Base-by-base conservation (phyloP, 2,113 vertebrate genomes). In the Todiramphus saurophagus region DNA sequence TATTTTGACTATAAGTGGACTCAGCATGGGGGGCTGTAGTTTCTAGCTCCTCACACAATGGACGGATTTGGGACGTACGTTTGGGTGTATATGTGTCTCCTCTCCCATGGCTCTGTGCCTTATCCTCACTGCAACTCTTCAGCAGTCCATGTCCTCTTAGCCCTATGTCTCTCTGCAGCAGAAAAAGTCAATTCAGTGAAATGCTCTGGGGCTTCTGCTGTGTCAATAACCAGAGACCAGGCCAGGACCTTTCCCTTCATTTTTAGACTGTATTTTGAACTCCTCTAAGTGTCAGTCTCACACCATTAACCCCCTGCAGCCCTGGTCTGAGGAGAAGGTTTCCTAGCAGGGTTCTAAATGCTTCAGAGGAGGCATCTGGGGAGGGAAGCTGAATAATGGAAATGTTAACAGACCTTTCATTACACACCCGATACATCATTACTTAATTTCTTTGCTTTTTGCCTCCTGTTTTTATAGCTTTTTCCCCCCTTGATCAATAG, bases 351-450 rank as follows among this genome's bases (percentile, higher is more conserved):
- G 39, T 15, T 90, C 30, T 64, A 92, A 89, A 89, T 67, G 11
- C 70, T 74, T 74, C 63, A 83, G 76, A 92, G 69, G 33, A 77
- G 69, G 60, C 59, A 74, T 59, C 44, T 63, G 50, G 28, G 56
- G 82, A 90, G 48, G 72, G 39, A 92, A 86, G 53, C 20, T 87
- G 86, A 90, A 82, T 91, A 95, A 96, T 81, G 78, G 86, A 78
- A 83, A 90, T 64, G 80, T 92, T 95, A 92, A 87, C 82, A 92
- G 88, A 88, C 70, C 67, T 93, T 94, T 91, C 91, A 81, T 89
- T 88, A 83, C 76, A 88, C 70, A 62, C 66, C 62, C 5, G 0
- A 85, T 92, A 82, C 73, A 89, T 64, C 92, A 87, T 94, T 73
- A 85, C 77, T 89, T 83, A 63, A 82, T 87, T 85, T 87, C 66